Base-by-base conservation (phyloP, 2,797 vertebrate genomes). In the Alca torda region DNA sequence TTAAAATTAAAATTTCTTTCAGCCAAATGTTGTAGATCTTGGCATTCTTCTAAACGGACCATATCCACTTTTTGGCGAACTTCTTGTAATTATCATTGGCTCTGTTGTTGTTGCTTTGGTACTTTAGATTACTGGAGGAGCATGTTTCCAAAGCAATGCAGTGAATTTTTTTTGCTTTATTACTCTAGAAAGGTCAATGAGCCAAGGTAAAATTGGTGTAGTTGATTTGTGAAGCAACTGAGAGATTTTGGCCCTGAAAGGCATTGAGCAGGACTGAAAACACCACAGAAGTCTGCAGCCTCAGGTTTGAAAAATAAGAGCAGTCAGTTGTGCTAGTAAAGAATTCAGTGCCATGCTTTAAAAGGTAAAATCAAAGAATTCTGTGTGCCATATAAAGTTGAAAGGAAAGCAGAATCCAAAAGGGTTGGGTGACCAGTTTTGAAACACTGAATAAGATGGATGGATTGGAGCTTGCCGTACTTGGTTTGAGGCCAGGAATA, bases 401-500 rank as follows among this genome's bases (percentile, higher is more conserved):
- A 97, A 97, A 98, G 80, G n/a, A 89, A 96, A 97, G 89, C 84
- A 96, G 94, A 97, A 96, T 92, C 96, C 95, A 98, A 95, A 96
- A 96, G 84, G 96, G 93, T 93, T 98, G 96, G 92, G 95, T 97
- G 97, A 98, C 97, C 95, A 96, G 94, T 98, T 97, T 98, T 98
- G 97, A 97, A 97, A 95, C 86, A 96, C 87, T 87, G 97, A 98
- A 97, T 97, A 98, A 97, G 96, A 97, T 97, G 96, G 97, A 98
- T 98, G 98, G 96, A 97, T 97, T 98, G 96, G 97, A 97, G 96
- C 96, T 98, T 90, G 61, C 96, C 95, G 39, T 97, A 96, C 95
- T 98, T 98, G 98, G 93, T 97, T 97, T 91, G 94, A 96, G 96
- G 98, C 98, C 98, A 98, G 97, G 97, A 98, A 98, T 98, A 98